Percentiles rank a stretch among this genome's conserved stretches.
Evolutionary conservation across 2,888 invertebrate species (phyloP).

Genomic region (Spicauda simplicius): DNA sequence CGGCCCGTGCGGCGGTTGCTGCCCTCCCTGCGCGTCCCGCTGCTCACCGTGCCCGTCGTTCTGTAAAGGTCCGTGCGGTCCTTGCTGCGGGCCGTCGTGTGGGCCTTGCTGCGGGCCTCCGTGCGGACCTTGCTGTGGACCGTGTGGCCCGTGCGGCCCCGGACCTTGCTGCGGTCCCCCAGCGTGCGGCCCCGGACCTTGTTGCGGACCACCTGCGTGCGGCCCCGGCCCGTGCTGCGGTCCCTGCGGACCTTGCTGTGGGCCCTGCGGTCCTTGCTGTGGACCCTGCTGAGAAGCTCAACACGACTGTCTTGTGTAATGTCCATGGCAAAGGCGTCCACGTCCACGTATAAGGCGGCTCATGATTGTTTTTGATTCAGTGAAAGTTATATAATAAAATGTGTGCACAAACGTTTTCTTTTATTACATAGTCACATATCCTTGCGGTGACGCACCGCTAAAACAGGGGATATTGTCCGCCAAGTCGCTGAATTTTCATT

Average conservation of each 20-base stretch:
- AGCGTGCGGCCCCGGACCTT: too few species aligned
- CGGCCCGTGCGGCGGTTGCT: constrained; percentile 54
- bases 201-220: constrained; percentile 47
- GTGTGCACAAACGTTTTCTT: not conserved
- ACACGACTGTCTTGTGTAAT: not conserved
- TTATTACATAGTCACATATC: not conserved
- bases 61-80: constrained; percentile 38
- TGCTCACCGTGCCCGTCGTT: constrained; percentile 42
- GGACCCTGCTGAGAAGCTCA: not conserved
- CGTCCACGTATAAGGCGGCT: not conserved
- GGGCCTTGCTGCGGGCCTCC: constrained; percentile 43
- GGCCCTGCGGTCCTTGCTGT: too few species aligned
- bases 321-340: not conserved
- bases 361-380: not conserved
- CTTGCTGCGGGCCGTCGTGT: constrained; percentile 39
- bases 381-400: not conserved
- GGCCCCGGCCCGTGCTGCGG: constrained; percentile 20
- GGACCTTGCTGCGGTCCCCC: constrained; percentile 47
- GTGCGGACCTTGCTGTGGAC: not conserved
- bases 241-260: too few species aligned
- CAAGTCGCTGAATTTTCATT: too few species aligned
- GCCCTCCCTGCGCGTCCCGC: constrained; percentile 51
- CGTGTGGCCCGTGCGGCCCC: too few species aligned
- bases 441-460: too few species aligned
- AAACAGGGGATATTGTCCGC: too few species aligned